Evolutionary conservation across 2,888 invertebrate species (phyloP).

Genomic region (Hydrotaea diabolus): DNA sequence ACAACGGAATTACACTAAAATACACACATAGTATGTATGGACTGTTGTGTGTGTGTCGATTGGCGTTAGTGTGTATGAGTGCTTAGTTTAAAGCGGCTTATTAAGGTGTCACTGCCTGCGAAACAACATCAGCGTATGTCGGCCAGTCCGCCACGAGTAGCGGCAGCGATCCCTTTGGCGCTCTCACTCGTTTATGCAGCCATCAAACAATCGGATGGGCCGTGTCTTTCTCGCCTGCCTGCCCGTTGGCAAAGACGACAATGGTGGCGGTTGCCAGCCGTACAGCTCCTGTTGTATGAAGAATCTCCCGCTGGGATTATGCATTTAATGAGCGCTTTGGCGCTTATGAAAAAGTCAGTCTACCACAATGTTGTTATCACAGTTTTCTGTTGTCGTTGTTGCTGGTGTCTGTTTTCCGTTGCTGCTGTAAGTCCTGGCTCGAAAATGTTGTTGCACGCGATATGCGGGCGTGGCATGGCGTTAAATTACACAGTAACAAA

Average conservation of each 20-base stretch:
- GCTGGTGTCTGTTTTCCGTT: conserved; percentile 33
- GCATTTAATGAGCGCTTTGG: conserved; percentile 65
- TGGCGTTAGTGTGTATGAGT: background rate
- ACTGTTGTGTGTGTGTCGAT: background rate
- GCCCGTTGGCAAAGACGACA: background rate
- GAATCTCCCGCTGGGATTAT: conserved; percentile 60
- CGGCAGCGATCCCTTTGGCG: conserved; percentile 37
- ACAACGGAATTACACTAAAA: conserved; percentile 3
- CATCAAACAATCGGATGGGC: conserved; percentile 13
- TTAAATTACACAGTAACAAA: conserved; percentile 40
- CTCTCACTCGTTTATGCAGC: background rate
- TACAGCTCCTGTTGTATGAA: conserved; percentile 17
- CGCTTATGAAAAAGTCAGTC: conserved; percentile 43
- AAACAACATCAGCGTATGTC: background rate
- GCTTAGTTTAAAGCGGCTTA: background rate
- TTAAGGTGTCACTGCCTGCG: conserved; percentile 12
- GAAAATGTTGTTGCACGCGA: conserved; percentile 63
- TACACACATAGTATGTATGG: background rate
- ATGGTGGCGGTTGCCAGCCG: background rate
- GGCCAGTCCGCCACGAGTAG: background rate
- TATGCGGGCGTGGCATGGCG: conserved; percentile 69
- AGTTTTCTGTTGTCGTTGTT: conserved; percentile 28
- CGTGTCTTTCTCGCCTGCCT: conserved; percentile 15
- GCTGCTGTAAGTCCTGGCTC: background rate
- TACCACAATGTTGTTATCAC: conserved; percentile 19